Evolutionary conservation across 2,113 vertebrate genomes (phyloP), one percentile per base, ranked within the genome.

Genomic region (Gyps fulvus): DNA sequence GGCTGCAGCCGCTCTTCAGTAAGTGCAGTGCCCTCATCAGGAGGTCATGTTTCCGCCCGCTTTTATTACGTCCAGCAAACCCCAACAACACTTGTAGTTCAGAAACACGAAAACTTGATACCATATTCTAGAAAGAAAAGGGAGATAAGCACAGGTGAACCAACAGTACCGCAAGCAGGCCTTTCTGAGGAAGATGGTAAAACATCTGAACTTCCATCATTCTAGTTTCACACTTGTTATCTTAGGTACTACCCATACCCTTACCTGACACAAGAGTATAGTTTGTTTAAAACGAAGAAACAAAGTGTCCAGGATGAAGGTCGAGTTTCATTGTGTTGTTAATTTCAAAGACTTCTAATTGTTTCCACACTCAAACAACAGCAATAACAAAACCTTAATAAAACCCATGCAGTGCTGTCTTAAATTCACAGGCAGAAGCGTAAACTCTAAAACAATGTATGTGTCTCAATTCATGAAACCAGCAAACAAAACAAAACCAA

Each of bases 71-170:
- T 77, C 99, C 99, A 65, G 99, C 98, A 98, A 99, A 99, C 57
- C 98, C 99, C 97, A 99, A 90, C 92, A 99, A 95, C 65, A 99
- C 98, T 98, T 99, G 99, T 16, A 99, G 98, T 61, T 99, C 99
- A 97, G 99, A 99, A 93, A 99, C 98, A 43, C 98, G 98, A 97
- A 99, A 99, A 98, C 98, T 98, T 94, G 99, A 99, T 97, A 99
- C 95, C 99, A 99, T 99, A 98, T 98, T 99, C 99, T 99, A 95
- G 84, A 97, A 97, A 52, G 81, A 84, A 86, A 55, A 93, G 70
- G 55, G 49, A 90, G 34, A 13, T 2, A 87, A 72, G 25, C 54
- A n/a, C 13, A 63, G 32, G 40, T 91, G 95, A 96, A 42, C 42
- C 20, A 66, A 58, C 1, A 47, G 59, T 8, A 62, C 32, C 34